Conservation (phyloP, 1,140 invertebrate genomes). For the Conus ventricosus region DNA sequence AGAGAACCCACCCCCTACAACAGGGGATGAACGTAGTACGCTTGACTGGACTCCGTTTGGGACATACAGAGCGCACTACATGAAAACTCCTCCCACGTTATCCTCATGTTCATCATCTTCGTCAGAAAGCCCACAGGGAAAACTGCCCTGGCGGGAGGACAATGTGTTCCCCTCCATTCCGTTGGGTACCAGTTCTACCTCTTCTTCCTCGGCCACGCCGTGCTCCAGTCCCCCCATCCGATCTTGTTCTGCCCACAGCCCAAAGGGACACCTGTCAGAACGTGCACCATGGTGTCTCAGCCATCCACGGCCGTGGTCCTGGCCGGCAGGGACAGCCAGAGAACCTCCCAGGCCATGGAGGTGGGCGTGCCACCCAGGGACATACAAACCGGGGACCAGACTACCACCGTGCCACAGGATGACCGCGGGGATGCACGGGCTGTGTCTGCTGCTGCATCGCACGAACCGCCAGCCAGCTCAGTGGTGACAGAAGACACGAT, state of each 20-base stretch:
- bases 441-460: background rate
- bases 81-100: background rate
- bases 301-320: conserved; percentile 28
- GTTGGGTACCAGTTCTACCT: background rate
- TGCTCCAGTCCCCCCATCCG: background rate
- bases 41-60: no score
- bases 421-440: background rate
- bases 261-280: conserved; percentile 21
- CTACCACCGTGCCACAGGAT: background rate
- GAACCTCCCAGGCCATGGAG: background rate
- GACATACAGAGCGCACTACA: background rate
- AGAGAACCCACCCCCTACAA: no score
- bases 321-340: background rate
- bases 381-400: background rate
- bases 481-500: conserved; percentile 24
- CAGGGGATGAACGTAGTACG: no score
- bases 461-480: background rate
- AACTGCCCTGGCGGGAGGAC: background rate
- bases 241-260: conserved; percentile 12
- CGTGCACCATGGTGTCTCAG: conserved; percentile 8
- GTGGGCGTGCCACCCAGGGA: background rate
- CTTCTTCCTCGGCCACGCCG: background rate
- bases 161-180: background rate
- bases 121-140: background rate
- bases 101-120: conserved; percentile 26